Evolutionary conservation across 2,113 vertebrate genomes (phyloP).

Genomic region (Gallinago paraguaiae): DNA sequence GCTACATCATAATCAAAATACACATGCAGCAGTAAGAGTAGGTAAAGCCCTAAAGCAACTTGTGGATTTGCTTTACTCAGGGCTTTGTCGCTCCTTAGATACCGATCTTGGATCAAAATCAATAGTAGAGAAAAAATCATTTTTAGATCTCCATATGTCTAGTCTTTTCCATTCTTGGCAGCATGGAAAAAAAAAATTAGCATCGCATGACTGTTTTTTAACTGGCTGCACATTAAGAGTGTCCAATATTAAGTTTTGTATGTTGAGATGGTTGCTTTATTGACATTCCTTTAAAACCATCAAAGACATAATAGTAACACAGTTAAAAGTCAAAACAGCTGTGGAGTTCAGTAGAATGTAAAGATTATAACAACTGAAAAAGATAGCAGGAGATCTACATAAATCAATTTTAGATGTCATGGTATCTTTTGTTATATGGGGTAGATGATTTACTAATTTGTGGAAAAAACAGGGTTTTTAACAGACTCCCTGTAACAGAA

Average conservation of each 20-base stretch:
- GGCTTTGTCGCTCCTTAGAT: not conserved
- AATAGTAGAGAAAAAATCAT: constrained; percentile 8
- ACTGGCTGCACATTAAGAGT: constrained; percentile 8
- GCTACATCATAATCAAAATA: not conserved
- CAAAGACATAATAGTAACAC: not conserved
- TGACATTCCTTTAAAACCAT: constrained; percentile 10
- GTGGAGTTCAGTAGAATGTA: not conserved
- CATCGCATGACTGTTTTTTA: constrained; percentile 35
- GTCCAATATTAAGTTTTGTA: not conserved
- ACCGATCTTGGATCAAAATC: constrained; percentile 3
- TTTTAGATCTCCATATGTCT: constrained; percentile 53
- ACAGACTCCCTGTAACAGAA: not conserved
- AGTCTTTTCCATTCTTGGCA: constrained; percentile 6
- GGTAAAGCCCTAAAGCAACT: not conserved
- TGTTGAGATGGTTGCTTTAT: constrained; percentile 24
- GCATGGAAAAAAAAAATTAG: not conserved
- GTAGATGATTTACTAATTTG: not conserved
- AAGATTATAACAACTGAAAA: constrained; percentile 6
- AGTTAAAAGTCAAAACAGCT: constrained; percentile 23
- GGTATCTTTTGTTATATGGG: not conserved
- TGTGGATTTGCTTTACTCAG: not conserved
- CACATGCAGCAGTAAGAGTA: not conserved
- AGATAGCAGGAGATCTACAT: not conserved
- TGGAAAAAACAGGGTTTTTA: not conserved
- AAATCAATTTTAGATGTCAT: constrained; percentile 17